Evolutionary conservation across 2,797 vertebrate species (phyloP), one percentile per base, ranked within the genome.

Genomic region (Eulemur mongoz): DNA sequence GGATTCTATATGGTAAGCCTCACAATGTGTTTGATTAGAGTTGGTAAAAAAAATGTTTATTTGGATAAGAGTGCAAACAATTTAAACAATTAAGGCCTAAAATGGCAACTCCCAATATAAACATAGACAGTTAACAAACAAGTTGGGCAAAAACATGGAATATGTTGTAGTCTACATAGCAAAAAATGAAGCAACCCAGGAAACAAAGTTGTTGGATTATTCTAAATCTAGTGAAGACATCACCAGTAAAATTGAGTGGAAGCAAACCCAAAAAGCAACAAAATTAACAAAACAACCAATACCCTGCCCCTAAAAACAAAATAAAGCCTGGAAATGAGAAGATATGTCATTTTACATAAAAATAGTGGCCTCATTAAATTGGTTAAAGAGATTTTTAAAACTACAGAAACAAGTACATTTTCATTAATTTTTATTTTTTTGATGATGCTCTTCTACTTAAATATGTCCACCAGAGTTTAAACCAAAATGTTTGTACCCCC

Each of bases 1-100:
- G 69, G 23, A 97, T 89, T 96, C 67, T 96, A 43, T 97, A 92
- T 13, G 6, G 93, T 85, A 96, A 97, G 84, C 30, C 45, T 97
- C 73, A 93, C 54, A 83, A 94, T 97, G 50, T 65, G 18, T 82
- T 92, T 96, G 81, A 94, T 97, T 97, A 96, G 50, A 97, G 72
- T 59, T 38, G 52, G 93, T 48, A 54, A 79, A 84, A 83, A 48
- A 96, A 94, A 82, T 27, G 61, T 54, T 84, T 75, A 93, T 89
- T 96, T 80, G 50, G 25, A 69, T 14, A 92, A 76, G 30, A 54
- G 9, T 67, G 25, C 52, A 83, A 95, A 83, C 7, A 57, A 50
- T 89, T 82, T 43, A 38, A 86, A 32, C 6, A 91, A 85, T 79
- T 76, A 81, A 88, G 38, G 22, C 12, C 35, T 73, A 90, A 80